Conservation (phyloP, 2,888 invertebrate species). For the Dicyrtoma fusca region DNA sequence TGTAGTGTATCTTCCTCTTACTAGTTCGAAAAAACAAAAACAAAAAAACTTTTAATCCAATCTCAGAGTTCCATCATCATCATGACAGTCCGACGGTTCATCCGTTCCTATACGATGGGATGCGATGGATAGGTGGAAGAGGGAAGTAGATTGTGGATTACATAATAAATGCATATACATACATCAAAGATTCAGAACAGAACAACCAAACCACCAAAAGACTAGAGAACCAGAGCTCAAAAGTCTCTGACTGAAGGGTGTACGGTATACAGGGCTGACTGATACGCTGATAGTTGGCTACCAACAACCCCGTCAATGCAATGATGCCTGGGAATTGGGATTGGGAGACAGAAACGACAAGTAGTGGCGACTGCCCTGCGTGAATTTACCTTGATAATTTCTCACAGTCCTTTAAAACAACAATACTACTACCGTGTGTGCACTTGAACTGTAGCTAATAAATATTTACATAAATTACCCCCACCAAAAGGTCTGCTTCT, state of each 20-base stretch:
- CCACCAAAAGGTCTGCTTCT: no score
- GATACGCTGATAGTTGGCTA: no score
- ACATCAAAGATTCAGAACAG: conserved; percentile 21
- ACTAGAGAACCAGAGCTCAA: no score
- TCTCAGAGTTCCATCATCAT: conserved; percentile 10
- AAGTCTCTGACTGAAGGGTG: no score
- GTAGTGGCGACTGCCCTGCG: conserved; percentile 34
- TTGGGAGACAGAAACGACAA: conserved; percentile 1
- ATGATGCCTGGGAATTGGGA: no score
- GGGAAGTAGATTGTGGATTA: no score
- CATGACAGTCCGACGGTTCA: conserved; percentile 24
- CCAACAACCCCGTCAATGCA: no score
- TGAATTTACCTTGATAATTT: conserved; percentile 36
- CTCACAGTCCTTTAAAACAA: conserved; percentile 31
- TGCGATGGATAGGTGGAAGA: no score
- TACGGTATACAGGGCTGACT: no score
- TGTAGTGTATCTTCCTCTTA: neutral
- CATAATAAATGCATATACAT: neutral
- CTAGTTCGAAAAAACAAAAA: neutral
- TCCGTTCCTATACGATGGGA: no score
- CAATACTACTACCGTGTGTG: neutral
- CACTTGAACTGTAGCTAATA: conserved; percentile 28
- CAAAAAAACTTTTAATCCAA: conserved; percentile 20
- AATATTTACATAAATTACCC: conserved; percentile 36
- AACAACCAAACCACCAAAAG: no score